Evolutionary conservation across 2,888 invertebrate species (phyloP).

Genomic region (Megalurothrips usitatus): DNA sequence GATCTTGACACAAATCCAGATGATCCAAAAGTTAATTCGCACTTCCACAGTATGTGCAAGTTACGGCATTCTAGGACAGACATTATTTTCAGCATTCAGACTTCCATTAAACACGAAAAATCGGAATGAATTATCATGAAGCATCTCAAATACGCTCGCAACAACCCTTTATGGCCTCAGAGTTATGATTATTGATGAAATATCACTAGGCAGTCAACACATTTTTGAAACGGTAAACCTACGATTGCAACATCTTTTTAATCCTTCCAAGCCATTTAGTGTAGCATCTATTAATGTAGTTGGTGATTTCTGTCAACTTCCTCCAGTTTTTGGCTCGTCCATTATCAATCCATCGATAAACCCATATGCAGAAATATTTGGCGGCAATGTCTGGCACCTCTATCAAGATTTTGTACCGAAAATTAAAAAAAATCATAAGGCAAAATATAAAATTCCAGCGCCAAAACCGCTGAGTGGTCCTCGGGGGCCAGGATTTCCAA

Average conservation of each 20-base stretch:
- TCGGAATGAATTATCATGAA: no score
- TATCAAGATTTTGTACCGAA: conserved; percentile 34
- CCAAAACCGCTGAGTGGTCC: no score
- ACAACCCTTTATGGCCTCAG: no score
- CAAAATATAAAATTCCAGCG: conserved; percentile 36
- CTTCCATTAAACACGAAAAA: background rate
- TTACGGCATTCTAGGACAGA: conserved; percentile 39
- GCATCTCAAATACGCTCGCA: no score
- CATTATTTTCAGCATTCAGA: conserved; percentile 39
- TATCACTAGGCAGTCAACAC: conserved; percentile 31
- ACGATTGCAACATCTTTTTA: conserved; percentile 33
- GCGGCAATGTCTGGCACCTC: conserved; percentile 33
- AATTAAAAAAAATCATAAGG: conserved; percentile 38
- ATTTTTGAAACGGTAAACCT: conserved; percentile 28
- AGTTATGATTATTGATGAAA: conserved; percentile 32
- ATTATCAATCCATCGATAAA: conserved; percentile 30
- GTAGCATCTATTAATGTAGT: conserved; percentile 34
- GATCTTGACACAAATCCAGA: conserved; percentile 37
- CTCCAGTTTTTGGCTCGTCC: conserved; percentile 36
- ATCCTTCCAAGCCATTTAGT: conserved; percentile 32
- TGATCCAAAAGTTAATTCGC: conserved; percentile 36
- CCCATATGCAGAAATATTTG: background rate
- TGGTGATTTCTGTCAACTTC: conserved; percentile 38
- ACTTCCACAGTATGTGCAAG: conserved; percentile 40
- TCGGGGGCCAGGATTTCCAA: no score